Evolutionary conservation across 2,888 invertebrate genomes (phyloP).

Genomic region (Lampropteryx suffumata): DNA sequence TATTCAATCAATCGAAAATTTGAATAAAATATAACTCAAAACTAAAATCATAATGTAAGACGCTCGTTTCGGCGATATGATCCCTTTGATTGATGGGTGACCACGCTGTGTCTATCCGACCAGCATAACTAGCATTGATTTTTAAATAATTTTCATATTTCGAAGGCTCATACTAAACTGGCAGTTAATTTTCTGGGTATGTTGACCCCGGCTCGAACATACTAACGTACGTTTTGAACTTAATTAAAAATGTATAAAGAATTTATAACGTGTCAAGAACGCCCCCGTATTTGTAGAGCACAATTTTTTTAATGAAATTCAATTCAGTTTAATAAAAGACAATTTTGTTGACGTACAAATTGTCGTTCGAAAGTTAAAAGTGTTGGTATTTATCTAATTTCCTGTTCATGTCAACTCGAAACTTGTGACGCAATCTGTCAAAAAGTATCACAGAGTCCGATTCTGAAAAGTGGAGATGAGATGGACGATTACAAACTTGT

Average conservation of each 20-base stretch:
- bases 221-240: slow-evolving; percentile 61
- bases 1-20: slow-evolving; percentile 78
- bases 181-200: slow-evolving; percentile 63
- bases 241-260: slow-evolving; percentile 78
- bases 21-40: slow-evolving; percentile 80
- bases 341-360: slow-evolving; percentile 41
- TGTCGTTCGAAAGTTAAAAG: slow-evolving; percentile 31
- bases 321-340: slow-evolving; percentile 44
- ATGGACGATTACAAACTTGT: slow-evolving; percentile 3
- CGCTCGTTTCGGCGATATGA: slow-evolving; percentile 77
- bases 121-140: slow-evolving; percentile 36
- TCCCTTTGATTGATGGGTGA: slow-evolving; percentile 82
- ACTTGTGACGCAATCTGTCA: slow-evolving; percentile 11
- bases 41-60: slow-evolving; percentile 76
- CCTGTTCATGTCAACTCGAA: slow-evolving; percentile 53
- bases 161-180: slow-evolving; percentile 51
- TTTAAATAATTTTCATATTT: slow-evolving; percentile 27
- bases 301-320: slow-evolving; percentile 54
- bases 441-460: slow-evolving; percentile 12
- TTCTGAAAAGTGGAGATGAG: slow-evolving; percentile 16
- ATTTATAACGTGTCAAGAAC: slow-evolving; percentile 67
- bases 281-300: slow-evolving; percentile 63
- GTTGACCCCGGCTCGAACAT: slow-evolving; percentile 64
- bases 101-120: slow-evolving; percentile 64
- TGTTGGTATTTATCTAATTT: slow-evolving; percentile 62